phyloP scores from a whole-genome alignment of 2,888 invertebrate genomes.

The Formica aserva region DNA sequence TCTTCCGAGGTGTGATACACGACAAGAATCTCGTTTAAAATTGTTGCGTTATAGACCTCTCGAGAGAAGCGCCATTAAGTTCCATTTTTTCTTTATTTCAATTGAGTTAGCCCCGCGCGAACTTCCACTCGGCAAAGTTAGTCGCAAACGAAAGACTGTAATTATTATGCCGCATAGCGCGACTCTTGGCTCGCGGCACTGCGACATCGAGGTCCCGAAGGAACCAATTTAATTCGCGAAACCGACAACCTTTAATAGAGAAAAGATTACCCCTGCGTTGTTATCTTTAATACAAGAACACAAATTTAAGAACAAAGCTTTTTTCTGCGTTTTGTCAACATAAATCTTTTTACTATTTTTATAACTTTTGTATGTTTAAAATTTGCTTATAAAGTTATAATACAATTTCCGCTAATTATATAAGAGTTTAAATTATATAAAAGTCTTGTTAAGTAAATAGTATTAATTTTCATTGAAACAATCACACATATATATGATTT shows the following conservation, averaged over 20 bases:
- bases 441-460: not conserved
- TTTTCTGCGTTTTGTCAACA: not conserved
- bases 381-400: not conserved
- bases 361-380: not conserved
- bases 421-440: not conserved
- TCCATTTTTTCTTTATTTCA: constrained; percentile 67
- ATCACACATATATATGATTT: not conserved
- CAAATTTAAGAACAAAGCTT: not conserved
- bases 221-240: constrained; percentile 64
- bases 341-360: not conserved
- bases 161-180: constrained; percentile 77
- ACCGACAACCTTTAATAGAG: constrained; percentile 56
- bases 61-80: constrained; percentile 68
- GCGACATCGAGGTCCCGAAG: constrained; percentile 70
- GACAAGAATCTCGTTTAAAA: constrained; percentile 52
- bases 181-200: constrained; percentile 67
- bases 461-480: not conserved
- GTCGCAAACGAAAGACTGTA: constrained; percentile 74
- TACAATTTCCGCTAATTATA: not conserved
- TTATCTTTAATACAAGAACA: not conserved
- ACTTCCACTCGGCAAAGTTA: constrained; percentile 73
- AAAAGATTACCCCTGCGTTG: constrained; percentile 3
- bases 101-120: constrained; percentile 71
- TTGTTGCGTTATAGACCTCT: constrained; percentile 58
- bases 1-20: not conserved